Evolutionary conservation across 2,113 vertebrate species (phyloP), one percentile per base, ranked within the genome.

Genomic region (Lutjanus erythropterus): DNA sequence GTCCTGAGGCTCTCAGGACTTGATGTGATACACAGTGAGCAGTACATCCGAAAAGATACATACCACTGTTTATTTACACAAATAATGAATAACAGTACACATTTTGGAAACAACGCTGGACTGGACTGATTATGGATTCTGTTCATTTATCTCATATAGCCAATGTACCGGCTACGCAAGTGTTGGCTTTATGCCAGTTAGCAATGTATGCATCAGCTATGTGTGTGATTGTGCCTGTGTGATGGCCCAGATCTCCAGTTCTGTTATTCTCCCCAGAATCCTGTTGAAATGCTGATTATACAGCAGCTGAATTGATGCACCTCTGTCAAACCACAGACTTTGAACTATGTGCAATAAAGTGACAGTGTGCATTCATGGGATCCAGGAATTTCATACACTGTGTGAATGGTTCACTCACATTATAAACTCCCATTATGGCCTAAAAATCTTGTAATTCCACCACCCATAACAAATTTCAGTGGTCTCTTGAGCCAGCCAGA

Each of bases 401-500:
- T 21, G 21, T 6, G 2, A 78, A 16, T 31, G 47, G 7, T 60
- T 47, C 52, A 21, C 25, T 65, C 18, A 39, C 49, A 58, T 56
- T 52, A 47, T 67, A n/a, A 78, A 60, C 60, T 39, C 1, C n/a
- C n/a, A n/a, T n/a, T n/a, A 44, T 9, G 3, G 35, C 56, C 41
- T 21, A 9, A 21, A n/a, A 50, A 62, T 71, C 58, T 37, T 55
- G 25, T 55, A 64, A 82, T 53, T 70, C 59, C 21, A 18, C 39
- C 44, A 39, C 59, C 41, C 56, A 66, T 67, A 68, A 46, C 31
- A 29, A 62, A 12, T 42, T 78, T 47, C 5, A 58, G 10, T 68
- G 67, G 59, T 77, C 67, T 80, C 81, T 33, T 49, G 49, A 69
- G 56, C 50, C 71, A 33, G 41, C n/a, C n/a, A 50, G 55, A 75